Percentiles rank a stretch among this genome's conserved stretches.
Conservation (phyloP, 2,888 invertebrate species). For the Lepidocyrtoides sp. region DNA sequence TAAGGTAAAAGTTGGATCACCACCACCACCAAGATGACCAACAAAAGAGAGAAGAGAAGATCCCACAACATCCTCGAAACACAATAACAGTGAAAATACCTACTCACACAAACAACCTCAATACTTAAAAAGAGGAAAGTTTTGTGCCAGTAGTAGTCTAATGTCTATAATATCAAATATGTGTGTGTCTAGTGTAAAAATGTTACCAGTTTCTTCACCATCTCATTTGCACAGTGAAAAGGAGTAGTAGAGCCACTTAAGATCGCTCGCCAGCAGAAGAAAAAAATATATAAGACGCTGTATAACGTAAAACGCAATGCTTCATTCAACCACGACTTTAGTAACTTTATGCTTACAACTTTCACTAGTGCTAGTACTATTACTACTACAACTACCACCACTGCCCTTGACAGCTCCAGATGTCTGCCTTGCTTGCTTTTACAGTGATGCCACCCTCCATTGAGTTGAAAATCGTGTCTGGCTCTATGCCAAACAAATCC, state of each 20-base stretch:
- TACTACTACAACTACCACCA: conserved; percentile 51
- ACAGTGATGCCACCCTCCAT: conserved; percentile 68
- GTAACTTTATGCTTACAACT: conserved; percentile 58
- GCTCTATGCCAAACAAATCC: conserved; percentile 79
- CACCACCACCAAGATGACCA: conserved; percentile 39
- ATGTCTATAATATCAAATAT: neutral
- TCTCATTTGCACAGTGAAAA: conserved; percentile 36
- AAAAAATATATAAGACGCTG: conserved; percentile 33
- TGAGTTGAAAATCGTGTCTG: conserved; percentile 78
- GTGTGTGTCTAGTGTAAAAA: neutral
- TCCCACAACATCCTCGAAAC: conserved; percentile 25
- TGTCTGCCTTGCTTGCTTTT: conserved; percentile 74
- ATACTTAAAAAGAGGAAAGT: neutral
- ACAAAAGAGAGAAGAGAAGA: conserved; percentile 9
- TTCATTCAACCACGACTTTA: conserved; percentile 65
- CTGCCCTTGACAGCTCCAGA: conserved; percentile 80
- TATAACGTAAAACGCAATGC: conserved; percentile 17
- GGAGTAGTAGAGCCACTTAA: conserved; percentile 31
- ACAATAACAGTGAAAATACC: conserved; percentile 14
- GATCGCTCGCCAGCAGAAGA: conserved; percentile 2
- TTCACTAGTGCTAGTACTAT: conserved; percentile 46
- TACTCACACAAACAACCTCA: conserved; percentile 25
- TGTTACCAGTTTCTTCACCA: conserved; percentile 5
- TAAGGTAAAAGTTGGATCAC: conserved; percentile 39
- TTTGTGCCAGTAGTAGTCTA: neutral